phyloP scores from a whole-genome alignment of 2,888 invertebrate species.

The Acanthosepion lycidas region DNA sequence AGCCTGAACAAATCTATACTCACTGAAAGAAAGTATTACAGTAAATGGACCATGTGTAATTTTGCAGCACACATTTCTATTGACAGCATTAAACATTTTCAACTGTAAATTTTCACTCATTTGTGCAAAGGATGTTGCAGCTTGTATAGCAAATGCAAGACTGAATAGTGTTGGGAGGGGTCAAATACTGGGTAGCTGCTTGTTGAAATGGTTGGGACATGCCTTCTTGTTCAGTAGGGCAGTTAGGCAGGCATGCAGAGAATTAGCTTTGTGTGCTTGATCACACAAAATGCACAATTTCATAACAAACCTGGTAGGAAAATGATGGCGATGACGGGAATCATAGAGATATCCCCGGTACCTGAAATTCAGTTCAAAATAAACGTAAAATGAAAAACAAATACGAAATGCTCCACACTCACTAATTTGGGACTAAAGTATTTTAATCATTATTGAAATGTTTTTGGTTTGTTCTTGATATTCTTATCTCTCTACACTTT shows the following conservation, averaged over 20 bases:
- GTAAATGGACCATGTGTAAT: not conserved
- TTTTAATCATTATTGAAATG: not conserved
- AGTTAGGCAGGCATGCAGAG: slow-evolving; percentile 15
- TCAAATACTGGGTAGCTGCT: not conserved
- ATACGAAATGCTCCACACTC: not conserved
- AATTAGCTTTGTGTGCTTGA: slow-evolving; percentile 8
- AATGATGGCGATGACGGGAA: slow-evolving; percentile 45
- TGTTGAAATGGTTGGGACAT: not conserved
- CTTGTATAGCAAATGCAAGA: slow-evolving; percentile 21
- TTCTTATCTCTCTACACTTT: not conserved
- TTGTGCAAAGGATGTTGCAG: not conserved
- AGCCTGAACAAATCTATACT: not conserved
- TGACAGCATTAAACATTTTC: not conserved
- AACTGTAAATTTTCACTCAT: not conserved
- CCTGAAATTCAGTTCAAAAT: slow-evolving; percentile 44
- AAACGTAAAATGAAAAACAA: not conserved
- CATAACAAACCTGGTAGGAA: slow-evolving; percentile 38
- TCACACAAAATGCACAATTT: slow-evolving; percentile 42
- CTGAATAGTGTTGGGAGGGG: not conserved
- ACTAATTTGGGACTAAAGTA: not conserved
- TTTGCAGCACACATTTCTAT: not conserved
- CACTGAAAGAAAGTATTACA: not conserved
- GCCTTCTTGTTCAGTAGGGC: not conserved
- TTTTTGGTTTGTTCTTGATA: not conserved
- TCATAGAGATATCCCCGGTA: slow-evolving; percentile 39